Percentiles rank a stretch among this genome's conserved stretches.
These are phyloP conservation scores for Hemicordylus capensis DNA, from an alignment of 2,113 vertebrate species.

Conservation along the genomic window DNA sequence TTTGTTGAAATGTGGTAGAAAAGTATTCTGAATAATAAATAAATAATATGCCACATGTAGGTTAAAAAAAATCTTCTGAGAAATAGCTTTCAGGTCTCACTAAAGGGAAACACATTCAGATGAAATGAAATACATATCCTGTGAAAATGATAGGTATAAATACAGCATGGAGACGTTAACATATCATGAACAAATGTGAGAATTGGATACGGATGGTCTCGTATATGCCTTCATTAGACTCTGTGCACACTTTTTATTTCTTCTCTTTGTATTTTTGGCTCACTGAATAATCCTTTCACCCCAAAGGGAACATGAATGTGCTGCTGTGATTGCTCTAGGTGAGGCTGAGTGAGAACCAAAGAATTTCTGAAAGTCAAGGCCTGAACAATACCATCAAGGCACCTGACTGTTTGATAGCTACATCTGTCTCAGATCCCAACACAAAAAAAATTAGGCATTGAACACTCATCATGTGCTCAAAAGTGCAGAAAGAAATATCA, in stretches of 20 bases:
- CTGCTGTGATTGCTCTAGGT: background rate
- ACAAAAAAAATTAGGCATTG: background rate
- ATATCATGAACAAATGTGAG: background rate
- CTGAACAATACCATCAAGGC: background rate
- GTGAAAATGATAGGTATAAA: background rate
- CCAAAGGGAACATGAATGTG: background rate
- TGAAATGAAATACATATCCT: background rate
- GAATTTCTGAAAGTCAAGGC: background rate
- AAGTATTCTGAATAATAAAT: no score
- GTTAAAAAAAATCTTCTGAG: no score
- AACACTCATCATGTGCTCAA: background rate
- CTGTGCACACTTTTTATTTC: background rate
- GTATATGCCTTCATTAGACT: background rate
- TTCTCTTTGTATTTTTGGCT: background rate
- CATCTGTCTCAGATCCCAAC: slow-evolving; percentile 26
- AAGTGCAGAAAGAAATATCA: slow-evolving; percentile 16
- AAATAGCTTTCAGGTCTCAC: no score
- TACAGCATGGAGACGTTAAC: background rate
- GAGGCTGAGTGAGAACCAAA: background rate
- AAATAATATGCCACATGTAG: no score
- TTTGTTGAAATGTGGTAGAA: no score
- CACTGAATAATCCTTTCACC: background rate
- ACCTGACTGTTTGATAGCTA: slow-evolving; percentile 1
- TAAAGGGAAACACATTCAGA: no score
- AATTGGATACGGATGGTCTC: background rate